These are phyloP conservation scores for Drosophila koepferae DNA, from an alignment of 2,888 invertebrate genomes.

Conservation along the genomic window DNA sequence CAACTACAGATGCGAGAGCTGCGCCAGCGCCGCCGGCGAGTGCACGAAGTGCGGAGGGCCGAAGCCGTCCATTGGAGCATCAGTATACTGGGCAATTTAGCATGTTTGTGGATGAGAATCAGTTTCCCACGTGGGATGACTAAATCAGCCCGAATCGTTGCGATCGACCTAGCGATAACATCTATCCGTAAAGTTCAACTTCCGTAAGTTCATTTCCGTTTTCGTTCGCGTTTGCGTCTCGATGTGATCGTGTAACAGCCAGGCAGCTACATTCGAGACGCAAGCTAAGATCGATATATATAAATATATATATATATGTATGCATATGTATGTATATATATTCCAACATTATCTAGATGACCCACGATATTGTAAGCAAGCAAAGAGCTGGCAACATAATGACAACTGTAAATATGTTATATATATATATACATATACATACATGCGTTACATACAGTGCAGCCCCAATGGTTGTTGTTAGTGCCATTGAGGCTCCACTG, in stretches of 20 bases:
- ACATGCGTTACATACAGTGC: slow-evolving; percentile 32
- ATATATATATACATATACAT: slow-evolving; percentile 29
- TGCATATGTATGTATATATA: not conserved
- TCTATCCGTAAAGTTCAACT: not conserved
- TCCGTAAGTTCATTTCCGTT: slow-evolving; percentile 8
- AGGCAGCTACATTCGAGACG: slow-evolving; percentile 21
- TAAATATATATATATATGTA: not conserved
- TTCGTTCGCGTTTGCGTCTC: slow-evolving; percentile 7
- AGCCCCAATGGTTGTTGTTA: slow-evolving; percentile 24
- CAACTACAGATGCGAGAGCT: slow-evolving; percentile 20
- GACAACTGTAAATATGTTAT: slow-evolving; percentile 75
- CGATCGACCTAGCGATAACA: slow-evolving; percentile 3
- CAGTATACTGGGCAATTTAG: slow-evolving; percentile 83
- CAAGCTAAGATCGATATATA: not conserved
- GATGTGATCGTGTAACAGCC: slow-evolving; percentile 11
- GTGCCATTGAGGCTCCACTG: slow-evolving; percentile 37
- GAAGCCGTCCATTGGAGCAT: slow-evolving; percentile 57
- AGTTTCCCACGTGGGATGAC: slow-evolving; percentile 89
- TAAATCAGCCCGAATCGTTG: slow-evolving; percentile 81
- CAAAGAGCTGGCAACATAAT: slow-evolving; percentile 55
- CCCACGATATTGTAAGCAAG: slow-evolving; percentile 44
- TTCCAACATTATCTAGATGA: slow-evolving; percentile 11
- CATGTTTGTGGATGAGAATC: slow-evolving; percentile 87
- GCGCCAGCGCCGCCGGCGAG: slow-evolving; percentile 10
- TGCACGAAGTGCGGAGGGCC: slow-evolving; percentile 63